Percentiles rank a stretch among this genome's conserved stretches.
phyloP scores from a whole-genome alignment of 2,888 invertebrate species.

The Serrognathus titanus region DNA sequence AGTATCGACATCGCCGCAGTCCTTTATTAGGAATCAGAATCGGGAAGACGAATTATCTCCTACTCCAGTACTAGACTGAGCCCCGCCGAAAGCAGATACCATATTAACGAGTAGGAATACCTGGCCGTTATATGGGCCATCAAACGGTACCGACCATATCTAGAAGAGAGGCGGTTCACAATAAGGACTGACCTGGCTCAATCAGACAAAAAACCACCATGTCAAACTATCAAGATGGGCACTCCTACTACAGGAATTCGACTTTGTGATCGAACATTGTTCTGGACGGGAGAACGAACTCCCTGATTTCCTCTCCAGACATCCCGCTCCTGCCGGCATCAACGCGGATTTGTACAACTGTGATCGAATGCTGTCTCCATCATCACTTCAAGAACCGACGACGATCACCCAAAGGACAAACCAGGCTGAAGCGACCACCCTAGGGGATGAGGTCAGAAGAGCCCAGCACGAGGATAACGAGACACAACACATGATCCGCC shows the following conservation, averaged over 20 bases:
- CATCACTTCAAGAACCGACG: no score
- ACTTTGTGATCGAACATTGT: conserved; percentile 27
- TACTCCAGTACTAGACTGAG: conserved; percentile 24
- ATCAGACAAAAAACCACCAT: conserved; percentile 12
- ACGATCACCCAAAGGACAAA: no score
- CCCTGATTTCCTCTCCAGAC: conserved; percentile 21
- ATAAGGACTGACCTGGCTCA: conserved; percentile 27
- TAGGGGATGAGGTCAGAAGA: no score
- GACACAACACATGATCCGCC: background rate
- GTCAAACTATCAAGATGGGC: conserved; percentile 22
- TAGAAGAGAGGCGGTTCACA: conserved; percentile 25
- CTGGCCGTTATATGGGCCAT: conserved; percentile 29
- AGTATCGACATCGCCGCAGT: conserved; percentile 26
- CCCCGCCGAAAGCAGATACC: conserved; percentile 19
- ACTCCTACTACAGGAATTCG: conserved; percentile 23
- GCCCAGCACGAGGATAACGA: background rate
- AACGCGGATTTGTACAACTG: no score
- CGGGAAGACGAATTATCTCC: conserved; percentile 17
- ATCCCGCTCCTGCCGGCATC: background rate
- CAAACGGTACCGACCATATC: conserved; percentile 24
- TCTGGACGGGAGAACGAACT: conserved; percentile 23
- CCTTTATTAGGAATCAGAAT: conserved; percentile 21
- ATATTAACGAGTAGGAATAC: conserved; percentile 31
- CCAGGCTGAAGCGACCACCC: no score
- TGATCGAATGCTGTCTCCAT: no score